Evolutionary conservation across 2,113 vertebrate species (phyloP).

Genomic region (Chaenogobius annularis): DNA sequence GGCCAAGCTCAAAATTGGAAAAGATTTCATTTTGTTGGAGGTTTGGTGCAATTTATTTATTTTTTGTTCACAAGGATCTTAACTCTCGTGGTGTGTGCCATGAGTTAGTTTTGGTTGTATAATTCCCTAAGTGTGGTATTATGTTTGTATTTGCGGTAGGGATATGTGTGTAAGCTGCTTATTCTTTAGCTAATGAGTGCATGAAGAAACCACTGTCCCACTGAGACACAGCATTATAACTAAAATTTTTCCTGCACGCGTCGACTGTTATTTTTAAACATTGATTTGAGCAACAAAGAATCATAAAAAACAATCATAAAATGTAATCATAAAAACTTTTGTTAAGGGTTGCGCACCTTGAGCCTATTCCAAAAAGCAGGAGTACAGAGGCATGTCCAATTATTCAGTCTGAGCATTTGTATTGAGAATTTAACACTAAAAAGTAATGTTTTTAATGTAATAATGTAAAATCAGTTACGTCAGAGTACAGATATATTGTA

Average conservation of each 20-base stretch:
- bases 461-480: no score
- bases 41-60: background rate
- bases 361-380: no score
- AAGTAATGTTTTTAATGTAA: no score
- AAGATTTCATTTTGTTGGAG: background rate
- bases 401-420: no score
- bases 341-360: no score
- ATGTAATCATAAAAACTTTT: no score
- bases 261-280: background rate
- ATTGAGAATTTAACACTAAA: no score
- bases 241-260: background rate
- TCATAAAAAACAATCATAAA: no score
- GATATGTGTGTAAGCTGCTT: conserved; percentile 9
- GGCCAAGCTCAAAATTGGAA: conserved; percentile 25
- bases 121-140: background rate
- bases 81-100: background rate
- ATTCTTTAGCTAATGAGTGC: background rate
- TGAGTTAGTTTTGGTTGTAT: background rate
- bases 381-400: no score
- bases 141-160: conserved; percentile 8
- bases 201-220: background rate
- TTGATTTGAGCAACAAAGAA: background rate
- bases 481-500: no score
- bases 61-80: background rate
- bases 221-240: background rate